A percentile compares a stretch with the other conserved stretches of the same genome.
Evolutionary conservation across 1,140 invertebrate species (phyloP).

Genomic region (Sminthurinus signatus): DNA sequence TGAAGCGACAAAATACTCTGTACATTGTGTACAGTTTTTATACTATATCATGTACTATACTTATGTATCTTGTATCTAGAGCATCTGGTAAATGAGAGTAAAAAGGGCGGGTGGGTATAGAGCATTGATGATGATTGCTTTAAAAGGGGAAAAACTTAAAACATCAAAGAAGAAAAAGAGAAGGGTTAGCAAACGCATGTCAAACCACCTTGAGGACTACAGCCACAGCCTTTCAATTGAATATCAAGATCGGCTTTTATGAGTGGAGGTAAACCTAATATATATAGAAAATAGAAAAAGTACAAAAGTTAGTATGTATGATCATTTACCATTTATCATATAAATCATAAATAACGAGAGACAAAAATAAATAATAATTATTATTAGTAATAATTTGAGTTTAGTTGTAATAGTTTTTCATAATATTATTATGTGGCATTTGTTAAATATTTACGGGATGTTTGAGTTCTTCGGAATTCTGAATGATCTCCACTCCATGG

Average conservation of each 20-base stretch:
- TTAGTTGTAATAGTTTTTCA: too few species aligned
- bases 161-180: too few species aligned
- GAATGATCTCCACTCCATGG: conserved; percentile 39
- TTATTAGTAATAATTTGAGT: too few species aligned
- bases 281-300: too few species aligned
- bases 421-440: too few species aligned
- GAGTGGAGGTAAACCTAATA: conserved; percentile 19
- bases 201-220: conserved; percentile 22
- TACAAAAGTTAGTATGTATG: too few species aligned
- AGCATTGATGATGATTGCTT: background rate
- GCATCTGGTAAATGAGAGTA: background rate
- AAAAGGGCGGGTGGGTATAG: background rate
- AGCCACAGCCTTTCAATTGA: conserved; percentile 25
- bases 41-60: too few species aligned
- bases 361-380: too few species aligned
- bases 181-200: conserved; percentile 10
- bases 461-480: conserved; percentile 37
- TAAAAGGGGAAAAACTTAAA: background rate
- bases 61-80: background rate
- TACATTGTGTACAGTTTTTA: too few species aligned
- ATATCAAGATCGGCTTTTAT: conserved; percentile 36
- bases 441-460: conserved; percentile 22
- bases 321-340: too few species aligned
- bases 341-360: too few species aligned
- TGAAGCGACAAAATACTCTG: too few species aligned